These are phyloP conservation scores for Campoletis raptor DNA, from an alignment of 2,888 invertebrate genomes.

Conservation along the genomic window DNA sequence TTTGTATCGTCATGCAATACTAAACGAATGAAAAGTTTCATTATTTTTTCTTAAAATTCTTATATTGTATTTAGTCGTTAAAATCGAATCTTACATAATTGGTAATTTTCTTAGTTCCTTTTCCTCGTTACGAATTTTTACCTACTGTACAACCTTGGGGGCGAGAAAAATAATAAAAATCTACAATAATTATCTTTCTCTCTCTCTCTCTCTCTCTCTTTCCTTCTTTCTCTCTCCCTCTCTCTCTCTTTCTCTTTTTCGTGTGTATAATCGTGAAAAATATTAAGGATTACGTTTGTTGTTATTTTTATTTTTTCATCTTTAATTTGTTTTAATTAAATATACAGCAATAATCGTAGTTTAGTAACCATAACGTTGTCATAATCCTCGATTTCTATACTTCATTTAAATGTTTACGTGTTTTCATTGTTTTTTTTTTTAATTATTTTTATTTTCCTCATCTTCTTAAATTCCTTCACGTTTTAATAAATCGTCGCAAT, in stretches of 20 bases:
- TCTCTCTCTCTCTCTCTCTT: slow-evolving; percentile 29
- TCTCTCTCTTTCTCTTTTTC: slow-evolving; percentile 36
- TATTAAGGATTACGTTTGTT: slow-evolving; percentile 63
- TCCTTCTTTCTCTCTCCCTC: slow-evolving; percentile 25
- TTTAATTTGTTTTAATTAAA: slow-evolving; percentile 27
- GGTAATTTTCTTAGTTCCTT: slow-evolving; percentile 13
- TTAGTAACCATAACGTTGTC: slow-evolving; percentile 58
- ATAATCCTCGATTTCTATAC: slow-evolving; percentile 4
- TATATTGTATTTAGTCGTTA: slow-evolving; percentile 33
- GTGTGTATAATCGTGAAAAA: slow-evolving; percentile 69
- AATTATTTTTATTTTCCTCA: slow-evolving; percentile 39
- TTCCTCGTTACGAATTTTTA: slow-evolving; percentile 65
- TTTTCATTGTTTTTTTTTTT: slow-evolving; percentile 41
- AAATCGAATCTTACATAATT: slow-evolving; percentile 39
- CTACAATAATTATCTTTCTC: slow-evolving; percentile 64
- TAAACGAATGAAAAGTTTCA: slow-evolving; percentile 1
- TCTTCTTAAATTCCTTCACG: background rate
- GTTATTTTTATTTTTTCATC: background rate
- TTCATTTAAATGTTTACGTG: slow-evolving; percentile 2
- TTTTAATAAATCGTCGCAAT: slow-evolving; percentile 70
- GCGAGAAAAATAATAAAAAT: slow-evolving; percentile 72
- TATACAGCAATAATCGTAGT: slow-evolving; percentile 57
- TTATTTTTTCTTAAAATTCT: slow-evolving; percentile 24
- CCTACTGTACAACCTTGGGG: slow-evolving; percentile 69
- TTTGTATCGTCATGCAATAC: background rate